Base-by-base conservation (phyloP, 2,888 invertebrate genomes). In the Trachelus troglodyta region DNA sequence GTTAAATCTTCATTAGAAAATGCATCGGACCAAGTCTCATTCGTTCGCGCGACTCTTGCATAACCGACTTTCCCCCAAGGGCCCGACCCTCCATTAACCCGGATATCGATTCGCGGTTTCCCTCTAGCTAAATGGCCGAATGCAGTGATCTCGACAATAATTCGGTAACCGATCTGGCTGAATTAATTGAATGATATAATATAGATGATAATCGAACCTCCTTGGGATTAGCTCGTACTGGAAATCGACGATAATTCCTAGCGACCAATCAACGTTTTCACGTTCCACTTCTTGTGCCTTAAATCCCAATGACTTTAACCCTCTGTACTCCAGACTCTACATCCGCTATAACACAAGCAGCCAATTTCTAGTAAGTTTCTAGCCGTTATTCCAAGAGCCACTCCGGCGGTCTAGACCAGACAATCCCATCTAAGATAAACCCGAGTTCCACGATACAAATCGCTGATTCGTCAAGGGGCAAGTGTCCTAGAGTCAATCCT, bases 21-120 rank as follows among this genome's bases (percentile, higher is more conserved):
- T 56, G 56, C 56, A 23, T 56, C 6, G 56, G 23, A 15, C 23
- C 23, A 56, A 23, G 56, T 56, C 56, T 56, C 23, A 23, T 23
- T 56, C 56, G 23, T 56, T 56, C 23, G 12, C 56, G 23, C 23
- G 56, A 56, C 56, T 56, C 56, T 56, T 56, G 56, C 56, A 56
- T 56, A 87, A 87, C 87, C 86, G 85, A 82, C 83, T 83, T 85
- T 86, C 84, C 80, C 79, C 82, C 76, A 34, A 83, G 82, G 82
- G 84, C 80, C 68, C 76, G n/a, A 69, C 80, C 74, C 75, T 69
- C 83, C 86, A 84, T 88, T 86, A 85, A 87, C 84, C 83, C 83
- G 81, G 81, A 84, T 86, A 89, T 89, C 86, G 89, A 88, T 88
- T 87, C 81, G 87, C 77, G 86, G 86, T 86, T 82, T 30, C 30